phyloP scores from a whole-genome alignment of 2,888 invertebrate genomes.

The Ochropacha duplaris region DNA sequence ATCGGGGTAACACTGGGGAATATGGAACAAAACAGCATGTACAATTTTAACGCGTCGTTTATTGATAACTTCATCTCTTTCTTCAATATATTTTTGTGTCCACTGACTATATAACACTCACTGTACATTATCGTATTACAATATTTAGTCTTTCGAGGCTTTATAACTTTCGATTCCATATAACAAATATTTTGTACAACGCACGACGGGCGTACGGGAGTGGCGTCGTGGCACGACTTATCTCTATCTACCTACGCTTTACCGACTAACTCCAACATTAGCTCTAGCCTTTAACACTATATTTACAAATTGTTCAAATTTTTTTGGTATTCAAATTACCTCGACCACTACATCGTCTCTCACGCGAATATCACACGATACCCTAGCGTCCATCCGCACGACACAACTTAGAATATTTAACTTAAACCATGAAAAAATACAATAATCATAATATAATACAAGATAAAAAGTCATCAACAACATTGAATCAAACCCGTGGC shows the following conservation, averaged over 20 bases:
- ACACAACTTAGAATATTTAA: conserved; percentile 75
- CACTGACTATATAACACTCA: conserved; percentile 84
- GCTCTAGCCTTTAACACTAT: conserved; percentile 74
- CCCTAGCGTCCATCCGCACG: conserved; percentile 65
- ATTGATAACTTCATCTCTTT: conserved; percentile 81
- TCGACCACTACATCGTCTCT: conserved; percentile 69
- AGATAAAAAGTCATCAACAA: conserved; percentile 69
- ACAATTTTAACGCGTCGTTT: conserved; percentile 80
- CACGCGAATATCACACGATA: conserved; percentile 56
- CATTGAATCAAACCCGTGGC: conserved; percentile 64
- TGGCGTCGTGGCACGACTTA: conserved; percentile 78
- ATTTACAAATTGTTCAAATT: conserved; percentile 82
- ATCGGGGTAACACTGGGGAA: conserved; percentile 42
- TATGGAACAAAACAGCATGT: conserved; percentile 72
- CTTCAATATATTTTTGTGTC: conserved; percentile 82
- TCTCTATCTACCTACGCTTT: conserved; percentile 71
- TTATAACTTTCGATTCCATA: conserved; percentile 78
- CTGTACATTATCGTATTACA: conserved; percentile 83
- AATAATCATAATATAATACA: conserved; percentile 80
- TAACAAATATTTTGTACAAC: conserved; percentile 83
- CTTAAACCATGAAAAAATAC: conserved; percentile 79
- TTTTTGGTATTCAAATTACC: conserved; percentile 83
- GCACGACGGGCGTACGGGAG: conserved; percentile 75
- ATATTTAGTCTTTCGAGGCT: conserved; percentile 80
- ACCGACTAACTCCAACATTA: conserved; percentile 69